A percentile compares a stretch with the other conserved stretches of the same genome.
Evolutionary conservation across 1,140 invertebrate genomes (phyloP).

Genomic region (Spodoptera frugiperda): DNA sequence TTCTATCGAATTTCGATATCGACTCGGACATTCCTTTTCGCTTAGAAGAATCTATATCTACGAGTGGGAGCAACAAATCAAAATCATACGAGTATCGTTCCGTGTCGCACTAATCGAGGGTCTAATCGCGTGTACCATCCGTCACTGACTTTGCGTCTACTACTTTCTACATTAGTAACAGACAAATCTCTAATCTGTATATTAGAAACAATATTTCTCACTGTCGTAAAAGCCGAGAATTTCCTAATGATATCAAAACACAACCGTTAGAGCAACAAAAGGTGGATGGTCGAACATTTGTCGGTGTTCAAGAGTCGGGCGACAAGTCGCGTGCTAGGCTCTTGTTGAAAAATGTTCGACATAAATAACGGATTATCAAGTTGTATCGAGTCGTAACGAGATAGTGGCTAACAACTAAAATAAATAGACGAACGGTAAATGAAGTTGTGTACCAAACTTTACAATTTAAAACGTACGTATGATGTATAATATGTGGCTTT

Average conservation of each 20-base stretch:
- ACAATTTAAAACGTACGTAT: slow-evolving; percentile 59
- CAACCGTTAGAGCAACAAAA: slow-evolving; percentile 79
- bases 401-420: slow-evolving; percentile 73
- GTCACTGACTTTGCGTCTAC: slow-evolving; percentile 65
- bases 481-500: slow-evolving; percentile 49
- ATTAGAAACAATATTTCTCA: slow-evolving; percentile 77
- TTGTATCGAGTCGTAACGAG: slow-evolving; percentile 77
- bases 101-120: slow-evolving; percentile 54
- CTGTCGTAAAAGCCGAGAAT: slow-evolving; percentile 72
- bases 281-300: slow-evolving; percentile 67
- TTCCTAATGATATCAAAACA: slow-evolving; percentile 81
- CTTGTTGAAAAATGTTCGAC: slow-evolving; percentile 75
- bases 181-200: slow-evolving; percentile 74
- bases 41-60: slow-evolving; percentile 30
- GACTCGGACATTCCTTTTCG: slow-evolving; percentile 14
- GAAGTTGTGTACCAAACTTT: slow-evolving; percentile 64
- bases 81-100: slow-evolving; percentile 46
- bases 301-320: slow-evolving; percentile 62
- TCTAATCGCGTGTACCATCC: slow-evolving; percentile 63
- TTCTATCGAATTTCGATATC: slow-evolving; percentile 43
- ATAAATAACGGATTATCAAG: slow-evolving; percentile 83
- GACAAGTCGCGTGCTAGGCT: slow-evolving; percentile 74
- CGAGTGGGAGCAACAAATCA: slow-evolving; percentile 35
- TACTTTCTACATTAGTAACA: slow-evolving; percentile 71
- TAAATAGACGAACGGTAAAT: slow-evolving; percentile 79